Percentiles rank a stretch among this genome's conserved stretches.
Conservation (phyloP, 1,140 invertebrate species). For the Sarcophaga peregrina region DNA sequence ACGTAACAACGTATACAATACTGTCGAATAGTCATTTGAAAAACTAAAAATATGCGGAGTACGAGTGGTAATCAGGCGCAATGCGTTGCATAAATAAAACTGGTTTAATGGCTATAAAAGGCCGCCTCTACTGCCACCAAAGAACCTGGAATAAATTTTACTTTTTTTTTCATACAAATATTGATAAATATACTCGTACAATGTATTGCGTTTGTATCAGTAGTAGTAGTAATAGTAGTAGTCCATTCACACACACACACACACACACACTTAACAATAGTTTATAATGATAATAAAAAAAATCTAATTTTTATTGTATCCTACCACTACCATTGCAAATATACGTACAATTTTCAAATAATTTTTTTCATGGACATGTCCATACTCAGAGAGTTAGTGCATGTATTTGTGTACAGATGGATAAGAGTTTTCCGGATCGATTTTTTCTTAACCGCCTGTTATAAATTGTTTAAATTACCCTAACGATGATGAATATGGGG, state of each 20-base stretch:
- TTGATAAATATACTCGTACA: too few relatives aligned
- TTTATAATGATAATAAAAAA: slow-evolving; percentile 18
- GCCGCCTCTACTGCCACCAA: slow-evolving; percentile 29
- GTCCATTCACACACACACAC: not conserved
- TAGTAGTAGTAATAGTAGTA: not conserved
- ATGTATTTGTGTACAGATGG: not conserved
- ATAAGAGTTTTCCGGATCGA: not conserved
- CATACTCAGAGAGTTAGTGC: not conserved
- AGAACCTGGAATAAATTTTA: slow-evolving; percentile 25
- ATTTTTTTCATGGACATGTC: not conserved
- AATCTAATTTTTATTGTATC: not conserved
- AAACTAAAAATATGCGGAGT: slow-evolving; percentile 11
- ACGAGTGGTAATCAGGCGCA: slow-evolving; percentile 44
- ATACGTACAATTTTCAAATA: not conserved
- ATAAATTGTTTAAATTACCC: slow-evolving; percentile 23
- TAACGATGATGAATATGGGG: slow-evolving; percentile 15
- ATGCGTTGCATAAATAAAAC: slow-evolving; percentile 46
- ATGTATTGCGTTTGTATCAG: too few relatives aligned
- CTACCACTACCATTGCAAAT: not conserved
- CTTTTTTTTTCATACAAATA: not conserved
- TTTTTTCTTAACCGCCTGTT: not conserved
- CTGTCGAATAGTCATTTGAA: slow-evolving; percentile 5
- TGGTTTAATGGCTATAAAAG: slow-evolving; percentile 40
- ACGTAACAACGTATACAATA: not conserved
- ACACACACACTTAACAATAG: slow-evolving; percentile 28